Base-by-base conservation (phyloP, 2,888 invertebrate species). In the Acronicta alni region DNA sequence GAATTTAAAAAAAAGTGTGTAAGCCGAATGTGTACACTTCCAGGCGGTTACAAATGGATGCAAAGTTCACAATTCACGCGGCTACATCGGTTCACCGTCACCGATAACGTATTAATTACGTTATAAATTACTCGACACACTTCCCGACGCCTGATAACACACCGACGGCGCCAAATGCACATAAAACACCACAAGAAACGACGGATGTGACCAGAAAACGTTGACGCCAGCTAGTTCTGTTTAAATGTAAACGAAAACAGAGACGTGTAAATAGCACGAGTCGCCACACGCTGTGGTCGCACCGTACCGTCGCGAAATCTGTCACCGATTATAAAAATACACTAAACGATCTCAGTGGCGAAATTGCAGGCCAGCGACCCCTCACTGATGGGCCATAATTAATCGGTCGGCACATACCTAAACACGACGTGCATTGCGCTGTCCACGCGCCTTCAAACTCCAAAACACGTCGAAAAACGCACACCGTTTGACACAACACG, bases 391-490 rank as follows among this genome's bases (percentile, higher is more conserved):
- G 89, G 84, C 86, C 90, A 90, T 91, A 92, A 92, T 93, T 92
- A 92, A 92, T 91, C 89, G 87, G 81, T 82, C 77, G 71, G 82
- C 85, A 92, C 93, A 91, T 94, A 94, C 94, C 94, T 94, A 93
- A 93, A 92, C 89, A 89, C 86, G 84, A 84, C 86, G 86, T 85
- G 89, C 92, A 93, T 92, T 89, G 92, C 90, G 89, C 85, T 85
- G 82, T 87, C 87, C 89, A 88, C 88, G 88, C 87, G 89, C 85
- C 83, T 79, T 79, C 77, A 87, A 89, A 87, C 84, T 89, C 89
- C 91, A 87, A 90, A 89, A 90, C 90, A 90, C 88, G 90, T 88
- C 82, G 86, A 83, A 79, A 87, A 89, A 86, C 83, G 82, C 88
- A 90, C 91, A 87, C 83, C 79, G 86, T 85, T 88, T 83, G 88